Percentiles rank a stretch among this genome's conserved stretches.
phyloP scores from a whole-genome alignment of 2,888 invertebrate genomes.

The Dynastes hyllus region DNA sequence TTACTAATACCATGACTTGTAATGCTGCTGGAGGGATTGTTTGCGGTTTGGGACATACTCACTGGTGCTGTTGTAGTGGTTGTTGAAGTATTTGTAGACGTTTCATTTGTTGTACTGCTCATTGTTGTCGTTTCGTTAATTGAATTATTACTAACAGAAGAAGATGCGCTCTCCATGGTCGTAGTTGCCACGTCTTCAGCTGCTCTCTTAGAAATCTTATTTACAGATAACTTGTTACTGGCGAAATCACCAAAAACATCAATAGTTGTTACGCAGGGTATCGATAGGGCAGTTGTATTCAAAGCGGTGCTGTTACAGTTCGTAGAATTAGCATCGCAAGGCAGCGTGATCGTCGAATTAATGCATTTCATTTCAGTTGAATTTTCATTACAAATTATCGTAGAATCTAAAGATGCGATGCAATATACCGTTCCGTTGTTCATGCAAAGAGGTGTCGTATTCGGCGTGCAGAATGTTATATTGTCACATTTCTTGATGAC shows the following conservation, averaged over 20 bases:
- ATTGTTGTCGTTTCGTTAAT: conserved; percentile 19
- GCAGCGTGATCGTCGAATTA: conserved; percentile 40
- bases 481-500: conserved; percentile 43
- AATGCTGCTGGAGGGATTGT: conserved; percentile 10
- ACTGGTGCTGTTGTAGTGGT: not conserved
- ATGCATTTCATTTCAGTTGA: conserved; percentile 38
- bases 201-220: conserved; percentile 45
- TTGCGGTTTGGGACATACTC: conserved; percentile 2
- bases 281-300: conserved; percentile 38
- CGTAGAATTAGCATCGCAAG: conserved; percentile 39
- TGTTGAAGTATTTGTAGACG: not conserved
- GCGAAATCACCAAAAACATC: conserved; percentile 53
- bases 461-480: conserved; percentile 43
- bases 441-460: conserved; percentile 46
- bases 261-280: conserved; percentile 49
- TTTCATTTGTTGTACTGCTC: not conserved
- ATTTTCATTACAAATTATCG: conserved; percentile 43
- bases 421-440: conserved; percentile 49
- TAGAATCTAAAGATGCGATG: conserved; percentile 39
- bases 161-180: conserved; percentile 21
- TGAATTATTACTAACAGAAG: not conserved
- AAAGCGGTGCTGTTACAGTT: conserved; percentile 26
- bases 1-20: conserved; percentile 46
- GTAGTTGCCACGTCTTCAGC: conserved; percentile 32
- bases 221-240: conserved; percentile 44